A percentile compares a stretch with the other conserved stretches of the same genome.
Evolutionary conservation across 2,113 vertebrate species (phyloP).

Genomic region (Bettongia penicillata): DNA sequence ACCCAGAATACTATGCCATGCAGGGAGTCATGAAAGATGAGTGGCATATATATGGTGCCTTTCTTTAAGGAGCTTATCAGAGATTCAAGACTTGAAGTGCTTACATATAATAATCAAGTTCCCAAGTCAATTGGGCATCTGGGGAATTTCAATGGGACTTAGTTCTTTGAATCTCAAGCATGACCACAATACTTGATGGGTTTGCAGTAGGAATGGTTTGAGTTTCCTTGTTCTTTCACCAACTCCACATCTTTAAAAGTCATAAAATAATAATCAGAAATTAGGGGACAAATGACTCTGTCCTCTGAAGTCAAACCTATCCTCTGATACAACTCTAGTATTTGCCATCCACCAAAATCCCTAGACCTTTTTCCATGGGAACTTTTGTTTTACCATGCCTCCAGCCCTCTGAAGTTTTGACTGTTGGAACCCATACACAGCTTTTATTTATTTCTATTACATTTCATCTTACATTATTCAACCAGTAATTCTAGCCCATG

Average conservation of each 20-base stretch:
- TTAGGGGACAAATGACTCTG: background rate
- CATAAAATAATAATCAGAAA: background rate
- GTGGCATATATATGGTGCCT: background rate
- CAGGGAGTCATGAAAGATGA: background rate
- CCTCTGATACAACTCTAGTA: background rate
- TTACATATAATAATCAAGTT: background rate
- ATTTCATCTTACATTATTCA: background rate
- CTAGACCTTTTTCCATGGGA: background rate
- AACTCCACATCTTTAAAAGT: background rate
- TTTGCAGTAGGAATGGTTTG: background rate
- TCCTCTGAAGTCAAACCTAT: background rate
- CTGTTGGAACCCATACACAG: background rate
- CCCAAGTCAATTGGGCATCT: background rate
- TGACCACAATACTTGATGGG: background rate
- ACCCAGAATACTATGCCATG: background rate
- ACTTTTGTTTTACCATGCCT: background rate
- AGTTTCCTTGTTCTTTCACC: background rate
- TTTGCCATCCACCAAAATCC: background rate
- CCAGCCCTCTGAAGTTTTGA: background rate
- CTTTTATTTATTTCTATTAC: background rate
- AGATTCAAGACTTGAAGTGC: background rate
- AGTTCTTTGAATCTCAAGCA: background rate
- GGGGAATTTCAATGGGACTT: background rate
- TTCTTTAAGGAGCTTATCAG: background rate
- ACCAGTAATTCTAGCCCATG: background rate